A percentile compares a stretch with the other conserved stretches of the same genome.
Conservation (phyloP, 1,140 invertebrate species). For the Babylonia areolata region DNA sequence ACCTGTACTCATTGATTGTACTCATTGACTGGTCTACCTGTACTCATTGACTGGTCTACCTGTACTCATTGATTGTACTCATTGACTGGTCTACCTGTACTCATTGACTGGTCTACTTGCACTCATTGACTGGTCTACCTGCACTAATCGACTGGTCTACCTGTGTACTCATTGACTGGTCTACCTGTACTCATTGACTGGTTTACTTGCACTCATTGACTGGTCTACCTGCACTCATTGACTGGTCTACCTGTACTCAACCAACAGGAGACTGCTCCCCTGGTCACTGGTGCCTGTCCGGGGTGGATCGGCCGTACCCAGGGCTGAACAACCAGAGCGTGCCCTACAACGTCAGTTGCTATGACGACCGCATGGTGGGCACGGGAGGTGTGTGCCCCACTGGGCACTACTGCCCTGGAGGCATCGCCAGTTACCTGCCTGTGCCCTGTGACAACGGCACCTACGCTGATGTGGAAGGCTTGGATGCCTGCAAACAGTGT, state of each 20-base stretch:
- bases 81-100: too few species aligned
- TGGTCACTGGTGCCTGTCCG: slow-evolving; percentile 70
- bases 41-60: too few species aligned
- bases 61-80: too few species aligned
- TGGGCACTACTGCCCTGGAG: slow-evolving; percentile 68
- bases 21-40: too few species aligned
- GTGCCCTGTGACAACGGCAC: slow-evolving; percentile 69
- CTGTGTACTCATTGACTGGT: too few species aligned
- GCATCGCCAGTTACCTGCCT: slow-evolving; percentile 57
- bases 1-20: too few species aligned
- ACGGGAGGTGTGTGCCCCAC: slow-evolving; percentile 67
- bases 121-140: too few species aligned
- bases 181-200: too few species aligned
- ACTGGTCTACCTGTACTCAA: neutral
- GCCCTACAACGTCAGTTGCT: slow-evolving; percentile 62
- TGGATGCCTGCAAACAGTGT: slow-evolving; percentile 64
- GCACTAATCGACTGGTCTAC: too few species aligned
- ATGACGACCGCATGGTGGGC: slow-evolving; percentile 65
- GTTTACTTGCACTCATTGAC: too few species aligned
- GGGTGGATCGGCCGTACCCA: slow-evolving; percentile 67
- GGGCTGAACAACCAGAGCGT: slow-evolving; percentile 60
- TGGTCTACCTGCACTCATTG: too few species aligned
- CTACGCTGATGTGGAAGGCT: slow-evolving; percentile 67
- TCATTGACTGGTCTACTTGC: too few species aligned
- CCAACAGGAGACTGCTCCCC: slow-evolving; percentile 66